A percentile compares a stretch with the other conserved stretches of the same genome.
Evolutionary conservation across 2,797 vertebrate genomes (phyloP).

Genomic region (Spheniscus humboldti): DNA sequence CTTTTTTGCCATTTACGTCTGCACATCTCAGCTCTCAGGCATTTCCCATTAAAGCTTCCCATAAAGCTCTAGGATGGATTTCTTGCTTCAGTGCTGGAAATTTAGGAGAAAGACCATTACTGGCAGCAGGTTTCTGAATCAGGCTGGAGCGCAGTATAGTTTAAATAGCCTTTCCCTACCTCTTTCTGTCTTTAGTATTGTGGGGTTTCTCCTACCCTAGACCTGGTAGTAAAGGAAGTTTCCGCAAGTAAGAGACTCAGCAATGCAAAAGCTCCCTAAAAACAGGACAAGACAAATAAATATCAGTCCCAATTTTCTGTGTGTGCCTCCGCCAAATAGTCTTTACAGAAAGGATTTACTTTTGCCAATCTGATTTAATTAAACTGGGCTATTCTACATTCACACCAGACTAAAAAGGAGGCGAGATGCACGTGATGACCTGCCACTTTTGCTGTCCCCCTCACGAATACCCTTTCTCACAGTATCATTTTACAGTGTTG

Average conservation of each 20-base stretch:
- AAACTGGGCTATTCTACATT: background rate
- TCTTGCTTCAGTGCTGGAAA: background rate
- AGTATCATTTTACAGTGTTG: background rate
- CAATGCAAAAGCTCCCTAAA: background rate
- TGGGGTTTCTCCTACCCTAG: background rate
- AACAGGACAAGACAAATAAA: background rate
- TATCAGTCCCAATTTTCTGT: background rate
- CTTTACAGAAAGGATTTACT: background rate
- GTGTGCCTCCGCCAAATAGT: background rate
- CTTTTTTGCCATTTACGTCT: background rate
- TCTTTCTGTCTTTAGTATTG: background rate
- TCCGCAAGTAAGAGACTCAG: background rate
- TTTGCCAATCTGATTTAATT: background rate
- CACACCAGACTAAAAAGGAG: background rate
- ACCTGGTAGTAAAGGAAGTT: background rate
- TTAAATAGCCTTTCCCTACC: background rate
- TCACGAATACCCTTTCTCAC: background rate
- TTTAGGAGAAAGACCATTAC: background rate
- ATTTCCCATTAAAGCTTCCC: background rate
- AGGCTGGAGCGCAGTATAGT: background rate
- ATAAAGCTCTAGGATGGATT: background rate
- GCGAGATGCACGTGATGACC: background rate
- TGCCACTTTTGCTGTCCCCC: background rate
- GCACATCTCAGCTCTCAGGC: background rate
- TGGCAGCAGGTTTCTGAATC: background rate